Base-by-base conservation (phyloP, 1,140 invertebrate species). In the Caenorhabditis brenneri region DNA sequence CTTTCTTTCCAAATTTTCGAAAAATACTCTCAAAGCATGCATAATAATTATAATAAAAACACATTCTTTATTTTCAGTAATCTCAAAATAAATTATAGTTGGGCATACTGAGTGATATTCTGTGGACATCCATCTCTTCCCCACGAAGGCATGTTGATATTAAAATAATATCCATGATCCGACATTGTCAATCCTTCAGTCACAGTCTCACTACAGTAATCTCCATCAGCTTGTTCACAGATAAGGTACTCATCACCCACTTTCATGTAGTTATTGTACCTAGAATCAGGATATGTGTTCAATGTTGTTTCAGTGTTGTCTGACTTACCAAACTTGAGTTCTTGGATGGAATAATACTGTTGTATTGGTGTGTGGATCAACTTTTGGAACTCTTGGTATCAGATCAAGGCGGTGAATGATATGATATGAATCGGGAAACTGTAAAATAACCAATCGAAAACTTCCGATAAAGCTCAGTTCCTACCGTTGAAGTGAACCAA, bases 221-320 rank as follows among this genome's bases (percentile, higher is more conserved):
- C 15, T 53, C 81, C 81, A 78, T 83, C 81, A 24, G 81, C 65
- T 79, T 83, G 60, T 55, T 74, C 42, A 49, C 81, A 83, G 22
- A 83, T 49, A 24, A 12, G 29, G 29, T 83, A 83, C 3, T 58
- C 12, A 24, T 83, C 60, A 10, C 24, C 65, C 16, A 49, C 3
- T 33, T 53, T 79, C 84, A 65, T 65, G 58, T 65, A 33, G 31
- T 65, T 65, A 16, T 65, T 65, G 31, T 65, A 65, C 53, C 53
- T 55, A 24, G 24, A 24, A 55, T 5, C 5, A 29, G 27, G 15
- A 55, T 9, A 9, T 55, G 24, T 55, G 53, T 16, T 16, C 22
- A 0, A 27, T n/a, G n/a, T n/a, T n/a, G n/a, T n/a, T n/a, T n/a
- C n/a, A n/a, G n/a, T n/a, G n/a, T n/a, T n/a, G n/a, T n/a, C n/a